Evolutionary conservation across 2,888 invertebrate species (phyloP).

Genomic region (Archips crataeganus): DNA sequence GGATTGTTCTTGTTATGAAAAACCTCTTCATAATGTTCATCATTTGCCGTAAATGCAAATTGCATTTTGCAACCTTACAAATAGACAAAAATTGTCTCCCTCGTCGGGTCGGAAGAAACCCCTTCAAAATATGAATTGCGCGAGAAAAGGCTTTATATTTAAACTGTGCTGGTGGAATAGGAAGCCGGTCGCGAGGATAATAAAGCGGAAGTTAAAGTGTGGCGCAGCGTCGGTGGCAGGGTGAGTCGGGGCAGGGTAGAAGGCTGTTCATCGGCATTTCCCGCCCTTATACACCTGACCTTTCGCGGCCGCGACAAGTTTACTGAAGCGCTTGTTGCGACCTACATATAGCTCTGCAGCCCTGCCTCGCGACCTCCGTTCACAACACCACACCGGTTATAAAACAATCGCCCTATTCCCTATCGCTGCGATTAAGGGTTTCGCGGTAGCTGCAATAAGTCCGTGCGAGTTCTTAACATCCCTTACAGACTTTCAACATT

Average conservation of each 20-base stretch:
- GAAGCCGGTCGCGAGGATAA: slow-evolving; percentile 69
- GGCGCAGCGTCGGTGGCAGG: slow-evolving; percentile 54
- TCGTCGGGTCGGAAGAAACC: slow-evolving; percentile 32
- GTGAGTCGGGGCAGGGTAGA: slow-evolving; percentile 54
- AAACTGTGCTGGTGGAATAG: slow-evolving; percentile 57
- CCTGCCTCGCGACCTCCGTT: slow-evolving; percentile 55
- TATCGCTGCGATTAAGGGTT: slow-evolving; percentile 33
- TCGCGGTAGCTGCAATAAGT: slow-evolving; percentile 33
- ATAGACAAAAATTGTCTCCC: slow-evolving; percentile 36
- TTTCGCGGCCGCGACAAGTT: slow-evolving; percentile 81
- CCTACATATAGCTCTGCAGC: slow-evolving; percentile 67
- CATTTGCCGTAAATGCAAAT: slow-evolving; percentile 26
- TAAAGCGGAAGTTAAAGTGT: slow-evolving; percentile 77
- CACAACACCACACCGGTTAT: slow-evolving; percentile 30
- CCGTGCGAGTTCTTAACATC: slow-evolving; percentile 36
- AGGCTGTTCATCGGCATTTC: slow-evolving; percentile 77
- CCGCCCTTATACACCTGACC: slow-evolving; percentile 84
- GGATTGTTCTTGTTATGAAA: slow-evolving; percentile 8
- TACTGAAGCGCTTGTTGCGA: slow-evolving; percentile 80
- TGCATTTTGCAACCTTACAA: slow-evolving; percentile 33
- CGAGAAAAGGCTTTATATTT: slow-evolving; percentile 41
- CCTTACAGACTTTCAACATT: slow-evolving; percentile 34
- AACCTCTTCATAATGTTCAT: slow-evolving; percentile 16
- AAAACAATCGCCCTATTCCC: slow-evolving; percentile 33
- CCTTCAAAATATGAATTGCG: slow-evolving; percentile 37